Percentiles rank a stretch among this genome's conserved stretches.
phyloP scores from a whole-genome alignment of 2,113 vertebrate genomes.

The Paradoxurus hermaphroditus region DNA sequence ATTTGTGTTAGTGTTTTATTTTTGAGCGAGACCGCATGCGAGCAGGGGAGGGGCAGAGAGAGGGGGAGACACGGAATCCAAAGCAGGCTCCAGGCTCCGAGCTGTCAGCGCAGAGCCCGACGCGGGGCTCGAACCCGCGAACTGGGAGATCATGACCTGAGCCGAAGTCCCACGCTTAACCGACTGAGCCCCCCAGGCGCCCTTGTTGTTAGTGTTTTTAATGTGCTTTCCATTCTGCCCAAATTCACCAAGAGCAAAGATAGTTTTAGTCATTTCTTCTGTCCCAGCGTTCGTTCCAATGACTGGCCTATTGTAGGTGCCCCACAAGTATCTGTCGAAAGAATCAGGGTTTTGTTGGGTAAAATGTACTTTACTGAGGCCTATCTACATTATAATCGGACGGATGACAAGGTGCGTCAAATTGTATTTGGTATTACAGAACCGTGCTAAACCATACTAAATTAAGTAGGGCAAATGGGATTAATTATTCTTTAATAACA shows the following conservation, averaged over 20 bases:
- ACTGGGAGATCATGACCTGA: no score
- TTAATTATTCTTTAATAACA: conserved; percentile 16
- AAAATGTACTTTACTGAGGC: background rate
- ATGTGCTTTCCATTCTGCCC: background rate
- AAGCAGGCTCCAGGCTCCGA: no score
- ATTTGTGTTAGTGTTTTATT: no score
- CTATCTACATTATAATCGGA: background rate
- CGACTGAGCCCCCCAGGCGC: no score
- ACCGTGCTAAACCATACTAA: background rate
- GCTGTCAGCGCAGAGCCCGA: no score
- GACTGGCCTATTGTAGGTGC: background rate
- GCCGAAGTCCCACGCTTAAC: no score
- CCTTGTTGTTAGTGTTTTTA: background rate
- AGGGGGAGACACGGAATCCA: no score
- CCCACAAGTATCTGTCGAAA: background rate
- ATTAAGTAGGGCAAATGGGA: background rate
- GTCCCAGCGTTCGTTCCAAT: background rate
- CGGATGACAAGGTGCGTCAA: background rate
- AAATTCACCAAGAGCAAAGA: background rate
- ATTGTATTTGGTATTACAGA: background rate
- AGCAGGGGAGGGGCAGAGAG: no score
- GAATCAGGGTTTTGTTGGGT: background rate
- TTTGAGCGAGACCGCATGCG: no score
- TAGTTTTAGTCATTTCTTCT: background rate
- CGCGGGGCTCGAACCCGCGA: no score